These are phyloP conservation scores for Nettapus auritus DNA, from an alignment of 2,113 vertebrate genomes.

Conservation along the genomic window DNA sequence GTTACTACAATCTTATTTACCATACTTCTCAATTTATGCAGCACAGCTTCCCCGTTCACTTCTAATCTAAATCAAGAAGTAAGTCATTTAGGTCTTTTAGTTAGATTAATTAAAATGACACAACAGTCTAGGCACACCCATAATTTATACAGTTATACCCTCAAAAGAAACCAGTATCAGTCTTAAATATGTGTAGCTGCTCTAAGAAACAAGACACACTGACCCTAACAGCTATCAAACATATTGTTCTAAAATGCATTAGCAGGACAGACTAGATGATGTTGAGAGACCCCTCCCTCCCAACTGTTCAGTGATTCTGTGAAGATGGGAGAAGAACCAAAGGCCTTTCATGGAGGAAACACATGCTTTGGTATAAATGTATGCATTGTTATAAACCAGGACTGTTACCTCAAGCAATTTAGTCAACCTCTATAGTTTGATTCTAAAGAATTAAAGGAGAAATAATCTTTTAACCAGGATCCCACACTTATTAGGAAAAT, in stretches of 20 bases:
- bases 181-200: neutral
- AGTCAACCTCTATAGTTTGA: neutral
- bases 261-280: no score
- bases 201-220: no score
- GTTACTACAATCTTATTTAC: neutral
- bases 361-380: no score
- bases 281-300: no score
- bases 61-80: neutral
- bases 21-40: neutral
- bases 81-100: neutral
- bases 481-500: neutral
- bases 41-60: neutral
- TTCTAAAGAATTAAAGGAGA: neutral
- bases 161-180: neutral
- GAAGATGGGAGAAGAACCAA: neutral
- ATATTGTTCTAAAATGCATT: no score
- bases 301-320: no score
- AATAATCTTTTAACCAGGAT: neutral
- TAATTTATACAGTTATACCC: neutral
- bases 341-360: neutral
- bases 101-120: neutral
- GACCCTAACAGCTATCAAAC: no score
- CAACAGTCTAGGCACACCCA: neutral
- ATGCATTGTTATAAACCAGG: neutral
- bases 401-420: neutral